Evolutionary conservation across 2,888 invertebrate genomes (phyloP).

Genomic region (Brachyopa scutellaris): DNA sequence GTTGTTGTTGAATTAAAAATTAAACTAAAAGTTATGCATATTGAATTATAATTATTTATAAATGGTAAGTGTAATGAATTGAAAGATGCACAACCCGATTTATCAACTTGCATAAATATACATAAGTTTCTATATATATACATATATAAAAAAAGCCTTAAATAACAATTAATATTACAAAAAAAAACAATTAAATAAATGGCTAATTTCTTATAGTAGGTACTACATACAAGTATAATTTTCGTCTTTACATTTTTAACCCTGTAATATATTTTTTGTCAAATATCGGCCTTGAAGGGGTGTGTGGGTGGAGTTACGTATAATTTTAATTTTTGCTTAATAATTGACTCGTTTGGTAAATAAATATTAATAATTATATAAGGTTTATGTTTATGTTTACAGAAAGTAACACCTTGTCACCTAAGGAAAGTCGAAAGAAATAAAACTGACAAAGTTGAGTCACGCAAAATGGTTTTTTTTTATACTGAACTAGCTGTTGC

Average conservation of each 20-base stretch:
- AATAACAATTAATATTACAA: neutral
- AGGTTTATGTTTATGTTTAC: no score
- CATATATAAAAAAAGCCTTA: slow-evolving; percentile 15
- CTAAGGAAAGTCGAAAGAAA: no score
- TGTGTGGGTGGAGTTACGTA: neutral
- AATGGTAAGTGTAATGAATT: slow-evolving; percentile 10
- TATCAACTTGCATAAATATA: slow-evolving; percentile 40
- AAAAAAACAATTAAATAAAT: neutral
- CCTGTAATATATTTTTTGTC: slow-evolving; percentile 57
- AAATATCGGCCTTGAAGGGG: slow-evolving; percentile 9
- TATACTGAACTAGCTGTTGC: no score
- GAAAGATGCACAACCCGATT: slow-evolving; percentile 65
- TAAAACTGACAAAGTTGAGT: no score
- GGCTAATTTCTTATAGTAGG: slow-evolving; percentile 20
- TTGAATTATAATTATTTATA: slow-evolving; percentile 6
- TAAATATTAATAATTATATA: no score
- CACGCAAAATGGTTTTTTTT: no score
- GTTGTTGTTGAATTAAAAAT: neutral
- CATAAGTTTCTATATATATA: slow-evolving; percentile 24
- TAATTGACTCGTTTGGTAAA: no score
- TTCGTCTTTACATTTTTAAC: slow-evolving; percentile 42
- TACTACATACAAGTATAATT: slow-evolving; percentile 35
- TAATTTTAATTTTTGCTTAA: neutral
- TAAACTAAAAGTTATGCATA: neutral
- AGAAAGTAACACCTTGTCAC: no score